These are phyloP conservation scores for Frankliniella intonsa DNA, from an alignment of 2,888 invertebrate genomes.

Conservation along the genomic window DNA sequence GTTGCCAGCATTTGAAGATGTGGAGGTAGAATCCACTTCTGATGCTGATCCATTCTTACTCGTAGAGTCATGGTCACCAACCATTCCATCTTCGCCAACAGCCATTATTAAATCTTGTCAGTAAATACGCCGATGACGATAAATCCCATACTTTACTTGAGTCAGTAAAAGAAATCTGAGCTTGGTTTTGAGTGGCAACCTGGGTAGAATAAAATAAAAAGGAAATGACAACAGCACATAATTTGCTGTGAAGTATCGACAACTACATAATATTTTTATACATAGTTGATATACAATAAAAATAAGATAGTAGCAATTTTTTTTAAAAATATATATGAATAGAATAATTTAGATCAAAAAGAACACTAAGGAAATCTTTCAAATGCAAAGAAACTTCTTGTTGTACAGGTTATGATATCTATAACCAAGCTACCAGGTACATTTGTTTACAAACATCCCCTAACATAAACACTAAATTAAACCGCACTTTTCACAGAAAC, in stretches of 20 bases:
- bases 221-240: background rate
- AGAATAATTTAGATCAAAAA: background rate
- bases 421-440: background rate
- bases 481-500: too few relatives aligned
- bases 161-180: background rate
- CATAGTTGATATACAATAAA: too few relatives aligned
- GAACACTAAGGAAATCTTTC: background rate
- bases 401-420: background rate
- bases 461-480: background rate
- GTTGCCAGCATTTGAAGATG: background rate
- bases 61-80: background rate
- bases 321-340: background rate
- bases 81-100: constrained; percentile 4
- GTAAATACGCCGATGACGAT: background rate
- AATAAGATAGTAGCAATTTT: too few relatives aligned
- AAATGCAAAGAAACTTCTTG: background rate
- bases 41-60: background rate
- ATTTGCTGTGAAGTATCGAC: background rate
- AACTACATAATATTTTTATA: too few relatives aligned
- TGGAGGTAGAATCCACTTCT: constrained; percentile 15
- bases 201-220: background rate
- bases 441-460: constrained; percentile 6
- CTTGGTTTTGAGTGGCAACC: background rate
- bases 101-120: background rate
- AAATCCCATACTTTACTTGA: background rate